A percentile compares a stretch with the other conserved stretches of the same genome.
phyloP scores from a whole-genome alignment of 2,797 vertebrate species.

The Danio choprae region DNA sequence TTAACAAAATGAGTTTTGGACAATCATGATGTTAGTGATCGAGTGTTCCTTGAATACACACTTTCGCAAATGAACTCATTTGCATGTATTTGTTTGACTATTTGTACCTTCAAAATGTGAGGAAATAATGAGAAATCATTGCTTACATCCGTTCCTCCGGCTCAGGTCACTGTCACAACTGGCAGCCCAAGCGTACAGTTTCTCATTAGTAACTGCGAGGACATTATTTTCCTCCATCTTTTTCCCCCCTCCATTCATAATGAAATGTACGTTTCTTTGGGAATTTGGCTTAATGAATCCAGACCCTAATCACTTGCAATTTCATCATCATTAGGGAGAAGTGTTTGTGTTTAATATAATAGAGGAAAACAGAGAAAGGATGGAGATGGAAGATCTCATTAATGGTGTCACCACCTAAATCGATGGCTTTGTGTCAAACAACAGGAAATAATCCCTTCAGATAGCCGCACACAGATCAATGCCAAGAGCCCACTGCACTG shows the following conservation, averaged over 20 bases:
- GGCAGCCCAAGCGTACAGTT: slow-evolving; percentile 23
- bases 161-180: slow-evolving; percentile 24
- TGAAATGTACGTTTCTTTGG: slow-evolving; percentile 20
- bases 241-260: not conserved
- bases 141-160: not conserved
- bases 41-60: not conserved
- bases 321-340: slow-evolving; percentile 25
- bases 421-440: slow-evolving; percentile 57
- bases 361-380: slow-evolving; percentile 8
- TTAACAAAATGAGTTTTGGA: slow-evolving; percentile 20
- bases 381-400: slow-evolving; percentile 54
- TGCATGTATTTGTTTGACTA: not conserved
- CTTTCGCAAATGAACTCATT: not conserved
- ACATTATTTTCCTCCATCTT: not conserved
- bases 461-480: slow-evolving; percentile 64
- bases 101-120: not conserved
- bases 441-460: slow-evolving; percentile 52
- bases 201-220: slow-evolving; percentile 27
- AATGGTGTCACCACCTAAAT: slow-evolving; percentile 65
- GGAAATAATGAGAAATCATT: slow-evolving; percentile 33
- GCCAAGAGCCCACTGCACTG: slow-evolving; percentile 52
- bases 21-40: not conserved
- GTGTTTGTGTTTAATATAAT: slow-evolving; percentile 22
- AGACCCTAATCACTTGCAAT: slow-evolving; percentile 21
- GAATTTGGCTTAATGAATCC: slow-evolving; percentile 33